phyloP scores from a whole-genome alignment of 2,113 vertebrate genomes.

The Micronycteris hirsuta region DNA sequence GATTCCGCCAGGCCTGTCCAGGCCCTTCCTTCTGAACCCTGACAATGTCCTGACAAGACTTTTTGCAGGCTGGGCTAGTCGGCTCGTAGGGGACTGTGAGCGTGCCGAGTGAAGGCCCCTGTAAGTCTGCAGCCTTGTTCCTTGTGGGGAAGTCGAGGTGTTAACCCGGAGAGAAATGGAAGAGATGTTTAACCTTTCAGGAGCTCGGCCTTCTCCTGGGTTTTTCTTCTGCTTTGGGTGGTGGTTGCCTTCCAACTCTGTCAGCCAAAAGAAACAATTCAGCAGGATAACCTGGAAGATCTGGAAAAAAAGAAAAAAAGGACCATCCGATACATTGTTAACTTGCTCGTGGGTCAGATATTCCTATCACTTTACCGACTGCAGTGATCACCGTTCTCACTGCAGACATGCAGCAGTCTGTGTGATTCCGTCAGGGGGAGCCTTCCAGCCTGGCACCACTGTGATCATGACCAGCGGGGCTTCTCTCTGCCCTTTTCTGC shows the following conservation, averaged over 20 bases:
- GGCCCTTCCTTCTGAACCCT: neutral
- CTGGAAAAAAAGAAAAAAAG: neutral
- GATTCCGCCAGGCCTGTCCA: neutral
- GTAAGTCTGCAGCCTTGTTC: neutral
- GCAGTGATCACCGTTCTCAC: neutral
- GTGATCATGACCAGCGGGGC: neutral
- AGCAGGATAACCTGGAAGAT: conserved; percentile 5
- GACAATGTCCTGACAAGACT: neutral
- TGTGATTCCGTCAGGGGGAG: neutral
- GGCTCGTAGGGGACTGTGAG: neutral
- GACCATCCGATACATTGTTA: neutral
- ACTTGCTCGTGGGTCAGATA: neutral
- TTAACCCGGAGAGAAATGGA: neutral
- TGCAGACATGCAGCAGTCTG: neutral
- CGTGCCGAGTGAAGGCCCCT: neutral
- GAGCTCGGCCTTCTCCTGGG: neutral
- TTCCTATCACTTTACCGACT: neutral
- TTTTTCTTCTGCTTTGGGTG: neutral
- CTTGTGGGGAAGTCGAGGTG: neutral
- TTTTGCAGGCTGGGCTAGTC: neutral
- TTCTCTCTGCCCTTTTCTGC: neutral
- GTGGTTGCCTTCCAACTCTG: neutral
- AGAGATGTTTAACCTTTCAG: neutral
- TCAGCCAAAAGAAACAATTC: neutral
- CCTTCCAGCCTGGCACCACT: neutral